These are phyloP conservation scores for Falco naumanni DNA, from an alignment of 2,797 vertebrate species.

Conservation along the genomic window DNA sequence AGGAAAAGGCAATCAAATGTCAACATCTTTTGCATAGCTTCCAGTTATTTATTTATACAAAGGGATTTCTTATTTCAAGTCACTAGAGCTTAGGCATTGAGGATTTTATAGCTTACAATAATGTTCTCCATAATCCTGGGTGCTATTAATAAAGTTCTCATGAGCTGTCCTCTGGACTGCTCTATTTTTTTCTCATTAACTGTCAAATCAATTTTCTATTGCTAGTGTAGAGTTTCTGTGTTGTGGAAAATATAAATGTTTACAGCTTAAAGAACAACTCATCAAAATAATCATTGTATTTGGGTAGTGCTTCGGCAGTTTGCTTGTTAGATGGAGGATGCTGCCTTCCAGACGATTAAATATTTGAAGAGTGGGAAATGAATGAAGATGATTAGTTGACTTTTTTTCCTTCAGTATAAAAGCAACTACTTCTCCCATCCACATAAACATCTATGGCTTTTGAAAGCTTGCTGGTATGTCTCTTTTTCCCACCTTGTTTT, in stretches of 20 bases:
- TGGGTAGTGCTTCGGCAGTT: neutral
- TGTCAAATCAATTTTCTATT: neutral
- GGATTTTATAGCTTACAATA: neutral
- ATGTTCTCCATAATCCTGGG: constrained; percentile 29
- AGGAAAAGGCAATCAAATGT: neutral
- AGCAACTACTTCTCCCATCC: neutral
- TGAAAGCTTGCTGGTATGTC: neutral
- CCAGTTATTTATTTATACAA: neutral
- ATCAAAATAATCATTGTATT: neutral
- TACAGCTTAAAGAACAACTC: neutral
- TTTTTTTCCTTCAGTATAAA: neutral
- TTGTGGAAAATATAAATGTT: neutral
- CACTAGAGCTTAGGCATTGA: neutral
- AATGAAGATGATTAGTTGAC: neutral
- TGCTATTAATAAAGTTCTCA: constrained; percentile 44
- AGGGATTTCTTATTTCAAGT: neutral
- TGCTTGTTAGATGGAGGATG: neutral
- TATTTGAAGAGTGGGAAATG: neutral
- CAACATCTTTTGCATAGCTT: neutral
- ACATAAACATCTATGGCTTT: neutral
- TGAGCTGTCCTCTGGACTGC: neutral
- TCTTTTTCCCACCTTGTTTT: neutral
- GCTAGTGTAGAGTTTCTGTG: neutral
- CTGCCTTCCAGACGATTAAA: neutral
- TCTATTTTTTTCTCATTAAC: neutral